Base-by-base conservation (phyloP, 2,113 vertebrate species). In the Brienomyrus longianalis region DNA sequence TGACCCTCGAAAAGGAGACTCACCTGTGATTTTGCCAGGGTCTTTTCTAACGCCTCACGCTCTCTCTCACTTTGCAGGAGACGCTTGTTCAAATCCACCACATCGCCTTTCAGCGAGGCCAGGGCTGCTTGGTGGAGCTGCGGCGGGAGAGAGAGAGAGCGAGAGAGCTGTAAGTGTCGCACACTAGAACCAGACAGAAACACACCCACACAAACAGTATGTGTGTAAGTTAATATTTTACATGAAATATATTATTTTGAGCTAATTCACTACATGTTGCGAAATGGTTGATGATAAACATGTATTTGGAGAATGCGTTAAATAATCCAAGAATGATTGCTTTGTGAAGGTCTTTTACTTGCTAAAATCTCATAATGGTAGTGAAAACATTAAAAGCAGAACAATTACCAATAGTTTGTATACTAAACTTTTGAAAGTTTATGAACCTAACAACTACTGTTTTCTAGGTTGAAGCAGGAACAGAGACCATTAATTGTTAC, bases 81-180 rank as follows among this genome's bases (percentile, higher is more conserved):
- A 54, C 96, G 96, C 91, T 97, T 97, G 92, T 97, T 97, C 90
- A 98, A 96, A 92, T 97, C 97, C 88, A 95, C 95, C 74, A 97
- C 95, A 89, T 97, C 97, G 92, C 95, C 96, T 92, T 97, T 98
- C 93, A 97, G 95, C 1, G 97, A 97, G 90, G 97, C 96, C 96
- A 98, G 95, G 93, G 96, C 96, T 94, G 97, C 97, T 92, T 97
- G 93, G 92, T 97, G 97, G 92, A 97, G 95, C 97, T 98, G 92
- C 1, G 91, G 54, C 83, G 43, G 5, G n/a, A 56, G 54, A 21
- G 9, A 9, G 0, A 84, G 89, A 50, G n/a, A 56, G 52, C 15
- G 9, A 8, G 0, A 84, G 89, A 50, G 51, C 11, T 31, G 83
- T 15, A 74, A 70, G 70, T 35, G 43, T 35, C 50, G 86, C 59